Conservation (phyloP, 1,140 invertebrate genomes). For the Atopsyche davidsoni region DNA sequence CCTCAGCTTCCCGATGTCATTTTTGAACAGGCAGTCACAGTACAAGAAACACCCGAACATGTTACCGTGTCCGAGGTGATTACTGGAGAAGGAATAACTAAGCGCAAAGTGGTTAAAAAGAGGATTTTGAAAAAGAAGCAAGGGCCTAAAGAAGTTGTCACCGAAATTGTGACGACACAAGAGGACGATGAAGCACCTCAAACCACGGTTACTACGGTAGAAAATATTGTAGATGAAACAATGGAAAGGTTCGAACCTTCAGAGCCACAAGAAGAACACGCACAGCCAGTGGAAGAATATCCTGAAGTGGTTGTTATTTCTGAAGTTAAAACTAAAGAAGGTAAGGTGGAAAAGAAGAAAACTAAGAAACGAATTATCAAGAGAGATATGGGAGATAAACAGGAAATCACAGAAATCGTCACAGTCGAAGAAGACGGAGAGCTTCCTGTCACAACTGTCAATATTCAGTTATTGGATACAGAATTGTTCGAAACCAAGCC, state of each 20-base stretch:
- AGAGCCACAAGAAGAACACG: background rate
- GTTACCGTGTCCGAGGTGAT: constrained; percentile 25
- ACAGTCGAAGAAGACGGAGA: constrained; percentile 39
- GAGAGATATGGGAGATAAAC: constrained; percentile 33
- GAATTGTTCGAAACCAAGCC: background rate
- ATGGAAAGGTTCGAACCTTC: constrained; percentile 1
- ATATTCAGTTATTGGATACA: constrained; percentile 20
- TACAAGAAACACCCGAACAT: constrained; percentile 30
- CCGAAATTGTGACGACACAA: constrained; percentile 30
- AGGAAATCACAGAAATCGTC: constrained; percentile 37
- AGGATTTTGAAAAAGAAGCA: constrained; percentile 33
- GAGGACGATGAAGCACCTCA: constrained; percentile 29
- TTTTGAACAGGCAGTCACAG: constrained; percentile 1
- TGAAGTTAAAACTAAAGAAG: constrained; percentile 35
- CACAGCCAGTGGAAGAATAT: constrained; percentile 8
- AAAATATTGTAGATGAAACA: constrained; percentile 22
- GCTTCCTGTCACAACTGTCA: constrained; percentile 34
- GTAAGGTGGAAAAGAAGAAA: constrained; percentile 29
- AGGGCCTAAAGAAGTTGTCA: constrained; percentile 33
- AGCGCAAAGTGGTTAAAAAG: constrained; percentile 32
- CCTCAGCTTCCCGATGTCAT: background rate
- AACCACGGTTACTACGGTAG: constrained; percentile 27
- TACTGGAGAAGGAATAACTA: constrained; percentile 32
- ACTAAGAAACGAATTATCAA: constrained; percentile 33
- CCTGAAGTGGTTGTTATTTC: constrained; percentile 32